Evolutionary conservation across 2,888 invertebrate genomes (phyloP).

Genomic region (Tromatobia lineatoria): DNA sequence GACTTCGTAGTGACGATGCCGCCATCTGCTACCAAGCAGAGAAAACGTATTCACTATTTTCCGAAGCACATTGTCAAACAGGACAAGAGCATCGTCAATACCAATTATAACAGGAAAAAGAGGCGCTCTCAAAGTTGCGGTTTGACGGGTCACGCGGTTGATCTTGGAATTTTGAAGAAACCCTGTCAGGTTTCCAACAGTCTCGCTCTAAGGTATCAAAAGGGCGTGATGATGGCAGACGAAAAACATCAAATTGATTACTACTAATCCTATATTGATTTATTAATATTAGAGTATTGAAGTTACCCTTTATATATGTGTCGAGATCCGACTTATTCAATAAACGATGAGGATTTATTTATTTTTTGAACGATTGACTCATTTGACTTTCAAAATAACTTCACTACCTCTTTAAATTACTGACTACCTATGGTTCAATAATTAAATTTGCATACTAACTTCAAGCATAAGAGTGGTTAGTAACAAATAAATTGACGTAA

Average conservation of each 20-base stretch:
- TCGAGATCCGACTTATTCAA: too few species aligned
- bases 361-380: too few species aligned
- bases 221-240: constrained; percentile 52
- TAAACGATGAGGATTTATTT: too few species aligned
- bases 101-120: constrained; percentile 66
- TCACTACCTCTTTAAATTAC: too few species aligned
- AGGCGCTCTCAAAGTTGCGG: constrained; percentile 75
- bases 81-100: constrained; percentile 67
- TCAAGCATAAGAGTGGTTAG: too few species aligned
- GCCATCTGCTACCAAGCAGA: constrained; percentile 74
- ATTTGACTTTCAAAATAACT: too few species aligned
- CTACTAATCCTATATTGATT: too few species aligned
- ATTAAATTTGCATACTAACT: too few species aligned
- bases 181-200: constrained; percentile 74
- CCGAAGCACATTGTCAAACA: constrained; percentile 78
- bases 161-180: constrained; percentile 76
- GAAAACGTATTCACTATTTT: constrained; percentile 80
- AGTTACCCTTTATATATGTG: too few species aligned
- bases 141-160: constrained; percentile 79
- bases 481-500: too few species aligned
- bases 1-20: constrained; percentile 79
- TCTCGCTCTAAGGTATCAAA: constrained; percentile 78
- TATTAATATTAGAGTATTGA: too few species aligned
- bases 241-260: neutral
- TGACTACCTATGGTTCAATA: too few species aligned